These are phyloP conservation scores for Xestia xanthographa DNA, from an alignment of 2,888 invertebrate species.

Conservation along the genomic window DNA sequence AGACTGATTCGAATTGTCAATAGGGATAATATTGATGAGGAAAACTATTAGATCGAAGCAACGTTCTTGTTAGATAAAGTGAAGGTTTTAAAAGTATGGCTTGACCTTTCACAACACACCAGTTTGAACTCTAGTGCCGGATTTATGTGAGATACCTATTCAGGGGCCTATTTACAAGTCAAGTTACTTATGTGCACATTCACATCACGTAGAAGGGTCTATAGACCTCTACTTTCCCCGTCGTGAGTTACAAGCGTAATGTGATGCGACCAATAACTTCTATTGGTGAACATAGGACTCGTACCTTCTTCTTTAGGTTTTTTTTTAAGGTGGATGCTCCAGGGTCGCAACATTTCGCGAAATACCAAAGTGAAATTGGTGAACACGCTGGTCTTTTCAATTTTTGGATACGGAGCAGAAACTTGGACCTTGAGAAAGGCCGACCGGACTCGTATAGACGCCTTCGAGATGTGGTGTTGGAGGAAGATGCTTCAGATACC, in stretches of 20 bases:
- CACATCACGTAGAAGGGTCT: background rate
- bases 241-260: background rate
- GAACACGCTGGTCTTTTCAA: too few relatives aligned
- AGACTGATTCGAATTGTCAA: constrained; percentile 10
- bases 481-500: too few relatives aligned
- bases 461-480: too few relatives aligned
- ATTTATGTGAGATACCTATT: background rate
- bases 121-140: background rate
- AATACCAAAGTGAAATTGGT: too few relatives aligned
- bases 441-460: too few relatives aligned
- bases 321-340: too few relatives aligned
- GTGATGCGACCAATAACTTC: background rate
- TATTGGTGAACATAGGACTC: background rate
- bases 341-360: too few relatives aligned
- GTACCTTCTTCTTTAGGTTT: too few relatives aligned
- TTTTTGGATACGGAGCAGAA: too few relatives aligned
- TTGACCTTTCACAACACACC: background rate
- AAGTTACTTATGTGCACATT: background rate
- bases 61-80: constrained; percentile 41
- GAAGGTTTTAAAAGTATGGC: constrained; percentile 37
- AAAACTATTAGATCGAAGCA: constrained; percentile 27
- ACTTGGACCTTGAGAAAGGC: too few relatives aligned
- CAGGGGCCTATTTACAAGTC: background rate
- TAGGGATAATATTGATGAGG: constrained; percentile 33
- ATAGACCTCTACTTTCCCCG: background rate